Conservation (phyloP, 1,140 invertebrate species). For the Charaxes varanes region DNA sequence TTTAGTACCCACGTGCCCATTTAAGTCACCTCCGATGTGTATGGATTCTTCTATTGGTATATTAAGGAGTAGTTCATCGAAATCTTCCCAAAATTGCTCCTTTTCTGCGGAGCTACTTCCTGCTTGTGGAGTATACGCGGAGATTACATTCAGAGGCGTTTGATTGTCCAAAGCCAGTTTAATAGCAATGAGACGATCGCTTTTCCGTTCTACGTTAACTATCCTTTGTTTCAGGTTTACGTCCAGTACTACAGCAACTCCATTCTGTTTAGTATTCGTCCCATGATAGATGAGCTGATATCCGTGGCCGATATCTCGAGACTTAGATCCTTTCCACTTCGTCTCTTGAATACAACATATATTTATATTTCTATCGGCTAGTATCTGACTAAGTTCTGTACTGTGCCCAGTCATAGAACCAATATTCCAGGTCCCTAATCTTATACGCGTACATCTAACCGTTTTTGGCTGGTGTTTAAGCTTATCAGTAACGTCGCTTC, state of each 20-base stretch:
- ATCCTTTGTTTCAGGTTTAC: slow-evolving; percentile 7
- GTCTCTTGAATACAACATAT: slow-evolving; percentile 3
- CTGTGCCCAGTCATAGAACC: slow-evolving; percentile 4
- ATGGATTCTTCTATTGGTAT: too few relatives aligned
- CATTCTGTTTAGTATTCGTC: slow-evolving; percentile 6
- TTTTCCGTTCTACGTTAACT: slow-evolving; percentile 13
- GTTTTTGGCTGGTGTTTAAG: neutral
- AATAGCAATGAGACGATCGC: slow-evolving; percentile 10
- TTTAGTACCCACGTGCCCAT: slow-evolving; percentile 6
- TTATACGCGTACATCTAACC: too few relatives aligned
- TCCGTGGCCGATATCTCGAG: neutral
- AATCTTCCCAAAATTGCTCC: slow-evolving; percentile 16
- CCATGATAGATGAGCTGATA: neutral
- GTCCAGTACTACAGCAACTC: slow-evolving; percentile 10
- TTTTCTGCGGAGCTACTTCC: slow-evolving; percentile 7
- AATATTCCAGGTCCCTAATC: neutral
- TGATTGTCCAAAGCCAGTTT: slow-evolving; percentile 14
- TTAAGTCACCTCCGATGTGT: slow-evolving; percentile 11
- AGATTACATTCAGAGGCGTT: slow-evolving; percentile 11
- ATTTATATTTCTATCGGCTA: neutral
- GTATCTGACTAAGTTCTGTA: neutral
- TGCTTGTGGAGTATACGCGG: slow-evolving; percentile 16
- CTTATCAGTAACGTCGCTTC: slow-evolving; percentile 4
- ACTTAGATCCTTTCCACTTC: too few relatives aligned
- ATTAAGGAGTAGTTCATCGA: too few relatives aligned